Conservation (phyloP, 2,888 invertebrate genomes). For the Coenonympha arcania region DNA sequence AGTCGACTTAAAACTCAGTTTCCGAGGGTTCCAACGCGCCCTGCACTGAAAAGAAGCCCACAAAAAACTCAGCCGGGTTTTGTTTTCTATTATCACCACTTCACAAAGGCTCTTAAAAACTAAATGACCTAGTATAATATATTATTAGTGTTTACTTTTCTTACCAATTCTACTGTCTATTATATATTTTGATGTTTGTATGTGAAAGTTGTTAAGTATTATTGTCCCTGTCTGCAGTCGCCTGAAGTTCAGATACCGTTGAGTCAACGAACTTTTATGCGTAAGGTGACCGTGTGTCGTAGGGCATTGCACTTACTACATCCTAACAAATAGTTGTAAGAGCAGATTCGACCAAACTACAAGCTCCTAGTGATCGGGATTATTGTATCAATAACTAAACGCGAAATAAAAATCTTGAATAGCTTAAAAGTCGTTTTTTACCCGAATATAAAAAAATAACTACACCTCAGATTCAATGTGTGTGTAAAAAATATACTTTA, state of each 20-base stretch:
- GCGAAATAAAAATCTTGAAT: no score
- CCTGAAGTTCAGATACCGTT: constrained; percentile 14
- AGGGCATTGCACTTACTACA: constrained; percentile 7
- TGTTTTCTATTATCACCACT: not conserved
- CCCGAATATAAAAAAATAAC: no score
- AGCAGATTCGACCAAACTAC: no score
- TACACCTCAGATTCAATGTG: no score
- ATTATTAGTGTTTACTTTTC: not conserved
- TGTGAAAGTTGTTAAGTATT: constrained; percentile 1
- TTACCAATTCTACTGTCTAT: not conserved
- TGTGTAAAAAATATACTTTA: no score
- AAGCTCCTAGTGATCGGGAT: no score
- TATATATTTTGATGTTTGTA: not conserved
- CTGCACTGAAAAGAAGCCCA: no score
- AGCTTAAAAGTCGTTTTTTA: no score
- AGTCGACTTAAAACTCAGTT: no score
- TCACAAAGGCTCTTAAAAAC: not conserved
- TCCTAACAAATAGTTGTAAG: not conserved
- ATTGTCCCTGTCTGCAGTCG: constrained; percentile 17
- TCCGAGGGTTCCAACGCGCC: no score
- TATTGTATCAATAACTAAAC: no score
- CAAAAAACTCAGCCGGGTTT: no score
- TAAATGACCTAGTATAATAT: not conserved
- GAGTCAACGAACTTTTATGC: constrained; percentile 22
- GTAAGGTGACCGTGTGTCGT: constrained; percentile 24